phyloP scores from a whole-genome alignment of 2,113 vertebrate genomes.

The Natator depressus region DNA sequence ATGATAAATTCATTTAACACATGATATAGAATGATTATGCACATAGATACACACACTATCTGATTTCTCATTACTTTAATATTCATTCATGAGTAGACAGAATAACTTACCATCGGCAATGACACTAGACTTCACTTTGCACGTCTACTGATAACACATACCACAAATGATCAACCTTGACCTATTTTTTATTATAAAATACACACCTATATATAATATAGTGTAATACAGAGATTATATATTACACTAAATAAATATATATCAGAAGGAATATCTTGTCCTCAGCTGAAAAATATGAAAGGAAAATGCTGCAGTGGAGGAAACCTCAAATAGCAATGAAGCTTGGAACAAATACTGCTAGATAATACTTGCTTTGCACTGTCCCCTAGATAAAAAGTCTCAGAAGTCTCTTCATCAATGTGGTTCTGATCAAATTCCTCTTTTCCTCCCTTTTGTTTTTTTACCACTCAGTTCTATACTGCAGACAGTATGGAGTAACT shows the following conservation, averaged over 20 bases:
- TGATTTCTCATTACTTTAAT: slow-evolving; percentile 65
- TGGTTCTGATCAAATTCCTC: background rate
- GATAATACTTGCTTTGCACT: background rate
- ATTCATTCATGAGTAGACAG: slow-evolving; percentile 24
- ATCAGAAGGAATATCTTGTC: background rate
- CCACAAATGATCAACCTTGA: background rate
- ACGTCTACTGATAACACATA: background rate
- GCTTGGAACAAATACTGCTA: background rate
- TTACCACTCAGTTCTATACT: fast-evolving
- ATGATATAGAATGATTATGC: slow-evolving; percentile 69
- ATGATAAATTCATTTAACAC: slow-evolving; percentile 75
- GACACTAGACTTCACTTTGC: slow-evolving; percentile 27
- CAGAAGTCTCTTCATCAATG: background rate
- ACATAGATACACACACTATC: slow-evolving; percentile 60
- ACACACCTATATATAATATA: background rate
- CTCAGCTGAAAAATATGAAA: background rate
- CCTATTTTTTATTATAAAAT: background rate
- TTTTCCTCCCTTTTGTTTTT: background rate
- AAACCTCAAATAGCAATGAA: background rate
- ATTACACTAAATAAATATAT: background rate
- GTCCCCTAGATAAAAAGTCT: background rate
- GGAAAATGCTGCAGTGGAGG: background rate
- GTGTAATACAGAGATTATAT: background rate
- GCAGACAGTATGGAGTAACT: background rate
- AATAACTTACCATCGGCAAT: slow-evolving; percentile 28